Conservation (phyloP, 2,888 invertebrate species). For the Tachystola acroxantha region DNA sequence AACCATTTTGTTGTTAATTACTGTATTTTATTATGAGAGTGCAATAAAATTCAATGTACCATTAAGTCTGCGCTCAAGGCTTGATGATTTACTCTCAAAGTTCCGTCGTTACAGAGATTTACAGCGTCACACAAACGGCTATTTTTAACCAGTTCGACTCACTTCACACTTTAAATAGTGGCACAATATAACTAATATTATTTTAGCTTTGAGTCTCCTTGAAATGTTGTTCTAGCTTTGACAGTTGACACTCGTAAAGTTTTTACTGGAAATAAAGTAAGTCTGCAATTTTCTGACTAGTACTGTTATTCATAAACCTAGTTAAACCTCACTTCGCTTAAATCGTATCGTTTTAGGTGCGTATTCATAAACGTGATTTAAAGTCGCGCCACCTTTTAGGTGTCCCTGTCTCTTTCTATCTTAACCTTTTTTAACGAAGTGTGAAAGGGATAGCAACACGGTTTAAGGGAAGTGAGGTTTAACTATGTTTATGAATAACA, state of each 20-base stretch:
- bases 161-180: conserved; percentile 70
- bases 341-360: no score
- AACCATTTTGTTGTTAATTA: conserved; percentile 43
- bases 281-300: no score
- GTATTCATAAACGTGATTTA: no score
- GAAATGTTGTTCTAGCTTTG: conserved; percentile 46
- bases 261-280: not conserved
- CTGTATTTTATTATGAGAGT: conserved; percentile 48
- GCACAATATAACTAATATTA: conserved; percentile 63
- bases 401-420: no score
- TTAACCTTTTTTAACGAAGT: no score
- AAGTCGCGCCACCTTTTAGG: no score
- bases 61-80: conserved; percentile 45
- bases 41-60: conserved; percentile 65
- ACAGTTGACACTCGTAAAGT: conserved; percentile 19
- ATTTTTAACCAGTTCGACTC: conserved; percentile 66
- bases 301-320: no score
- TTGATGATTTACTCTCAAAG: conserved; percentile 62
- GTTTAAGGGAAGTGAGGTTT: no score
- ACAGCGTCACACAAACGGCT: conserved; percentile 62
- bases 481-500: no score
- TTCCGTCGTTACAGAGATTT: conserved; percentile 67
- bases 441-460: no score
- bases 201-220: conserved; percentile 51
- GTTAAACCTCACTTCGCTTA: no score